Conservation (phyloP, 2,113 vertebrate species). For the Nannospalax galili region DNA sequence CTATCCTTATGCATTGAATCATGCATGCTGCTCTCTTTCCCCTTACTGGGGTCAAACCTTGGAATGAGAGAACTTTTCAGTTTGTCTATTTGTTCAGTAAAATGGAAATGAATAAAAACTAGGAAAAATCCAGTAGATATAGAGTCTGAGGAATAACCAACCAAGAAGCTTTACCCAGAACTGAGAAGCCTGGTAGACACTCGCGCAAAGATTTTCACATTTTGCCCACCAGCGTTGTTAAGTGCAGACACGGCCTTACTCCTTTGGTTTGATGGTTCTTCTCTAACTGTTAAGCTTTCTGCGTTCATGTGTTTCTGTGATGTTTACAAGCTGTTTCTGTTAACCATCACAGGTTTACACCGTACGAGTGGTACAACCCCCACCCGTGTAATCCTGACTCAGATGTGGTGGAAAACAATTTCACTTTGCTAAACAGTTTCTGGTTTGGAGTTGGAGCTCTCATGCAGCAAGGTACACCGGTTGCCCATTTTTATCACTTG, state of each 20-base stretch:
- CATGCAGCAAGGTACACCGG: slow-evolving; percentile 98
- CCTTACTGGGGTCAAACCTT: background rate
- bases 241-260: slow-evolving; percentile 9
- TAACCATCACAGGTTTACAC: slow-evolving; percentile 94
- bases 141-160: background rate
- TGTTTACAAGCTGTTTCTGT: slow-evolving; percentile 88
- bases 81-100: background rate
- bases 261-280: background rate
- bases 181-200: background rate
- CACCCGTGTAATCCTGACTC: slow-evolving; percentile 99
- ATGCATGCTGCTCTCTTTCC: fast-evolving
- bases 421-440: slow-evolving; percentile 99
- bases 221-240: background rate
- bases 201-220: background rate
- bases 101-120: background rate
- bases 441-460: slow-evolving; percentile 99
- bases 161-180: background rate
- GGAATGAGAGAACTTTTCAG: background rate
- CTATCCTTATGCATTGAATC: fast-evolving
- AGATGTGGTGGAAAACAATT: slow-evolving; percentile 99
- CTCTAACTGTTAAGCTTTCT: slow-evolving; percentile 67
- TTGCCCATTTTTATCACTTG: slow-evolving; percentile 83
- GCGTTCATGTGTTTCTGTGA: slow-evolving; percentile 64
- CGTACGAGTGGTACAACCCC: slow-evolving; percentile 99
- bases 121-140: background rate